Percentiles rank a stretch among this genome's conserved stretches.
phyloP scores from a whole-genome alignment of 2,888 invertebrate genomes.

The Rugalucina vietnamica region DNA sequence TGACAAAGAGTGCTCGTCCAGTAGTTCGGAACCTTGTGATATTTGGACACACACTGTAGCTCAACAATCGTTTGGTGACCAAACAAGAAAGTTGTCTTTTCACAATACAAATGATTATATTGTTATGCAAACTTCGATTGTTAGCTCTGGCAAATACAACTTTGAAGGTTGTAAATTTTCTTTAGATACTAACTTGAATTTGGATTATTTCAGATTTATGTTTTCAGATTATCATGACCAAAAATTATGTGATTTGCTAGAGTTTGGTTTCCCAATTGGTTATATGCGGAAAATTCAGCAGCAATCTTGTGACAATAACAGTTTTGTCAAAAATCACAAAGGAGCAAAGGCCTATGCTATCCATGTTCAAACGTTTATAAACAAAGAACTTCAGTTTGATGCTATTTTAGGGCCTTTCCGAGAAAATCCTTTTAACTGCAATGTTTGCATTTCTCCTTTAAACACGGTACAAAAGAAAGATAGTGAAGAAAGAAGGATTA shows the following conservation, averaged over 20 bases:
- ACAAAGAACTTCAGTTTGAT: neutral
- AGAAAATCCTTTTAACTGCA: neutral
- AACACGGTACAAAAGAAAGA: neutral
- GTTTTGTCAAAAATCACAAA: neutral
- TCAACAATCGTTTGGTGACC: no score
- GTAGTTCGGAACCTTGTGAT: no score
- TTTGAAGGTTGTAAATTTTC: neutral
- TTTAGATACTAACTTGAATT: neutral
- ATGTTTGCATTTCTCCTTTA: neutral
- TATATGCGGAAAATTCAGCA: neutral
- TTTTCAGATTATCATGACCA: neutral
- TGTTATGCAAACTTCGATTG: neutral
- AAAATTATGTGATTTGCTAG: neutral
- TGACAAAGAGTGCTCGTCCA: no score
- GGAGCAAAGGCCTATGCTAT: neutral
- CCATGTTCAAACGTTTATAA: neutral
- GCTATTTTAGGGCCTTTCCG: neutral
- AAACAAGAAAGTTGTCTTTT: neutral
- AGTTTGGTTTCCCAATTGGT: neutral
- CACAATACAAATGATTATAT: neutral
- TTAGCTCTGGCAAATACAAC: neutral
- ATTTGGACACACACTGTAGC: no score
- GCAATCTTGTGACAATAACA: neutral
- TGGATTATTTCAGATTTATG: neutral
- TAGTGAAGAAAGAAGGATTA: neutral